phyloP scores from a whole-genome alignment of 2,888 invertebrate species.

The Noctuana brunneofusca region DNA sequence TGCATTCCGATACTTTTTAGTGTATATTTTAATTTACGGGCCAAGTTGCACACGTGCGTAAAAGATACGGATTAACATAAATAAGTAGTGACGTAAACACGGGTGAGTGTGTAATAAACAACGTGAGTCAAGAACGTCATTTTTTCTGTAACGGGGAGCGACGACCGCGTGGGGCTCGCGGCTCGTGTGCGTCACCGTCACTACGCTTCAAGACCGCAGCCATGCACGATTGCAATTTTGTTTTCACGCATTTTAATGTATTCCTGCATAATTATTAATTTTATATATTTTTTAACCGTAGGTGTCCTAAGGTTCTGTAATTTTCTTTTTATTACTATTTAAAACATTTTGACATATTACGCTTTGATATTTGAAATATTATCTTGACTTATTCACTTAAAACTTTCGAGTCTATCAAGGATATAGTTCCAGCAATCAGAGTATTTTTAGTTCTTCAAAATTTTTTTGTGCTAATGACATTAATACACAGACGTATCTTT shows the following conservation, averaged over 20 bases:
- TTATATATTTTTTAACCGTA: no score
- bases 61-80: constrained; percentile 40
- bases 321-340: neutral
- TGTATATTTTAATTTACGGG: constrained; percentile 23
- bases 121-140: constrained; percentile 67
- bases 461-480: no score
- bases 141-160: constrained; percentile 66
- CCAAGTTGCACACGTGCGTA: constrained; percentile 28
- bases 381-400: no score
- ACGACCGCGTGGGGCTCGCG: constrained; percentile 68
- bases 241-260: neutral
- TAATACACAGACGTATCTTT: no score
- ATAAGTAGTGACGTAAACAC: constrained; percentile 51
- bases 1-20: constrained; percentile 24
- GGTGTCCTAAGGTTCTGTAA: no score
- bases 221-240: constrained; percentile 2
- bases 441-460: no score
- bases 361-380: no score
- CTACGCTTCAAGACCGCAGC: constrained; percentile 12
- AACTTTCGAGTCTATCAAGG: no score
- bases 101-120: constrained; percentile 55
- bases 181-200: constrained; percentile 50
- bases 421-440: no score
- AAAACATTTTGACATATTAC: no score
- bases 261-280: neutral